Evolutionary conservation across 2,888 invertebrate species (phyloP), one percentile per base, ranked within the genome.

Genomic region (Sesia bembeciformis): DNA sequence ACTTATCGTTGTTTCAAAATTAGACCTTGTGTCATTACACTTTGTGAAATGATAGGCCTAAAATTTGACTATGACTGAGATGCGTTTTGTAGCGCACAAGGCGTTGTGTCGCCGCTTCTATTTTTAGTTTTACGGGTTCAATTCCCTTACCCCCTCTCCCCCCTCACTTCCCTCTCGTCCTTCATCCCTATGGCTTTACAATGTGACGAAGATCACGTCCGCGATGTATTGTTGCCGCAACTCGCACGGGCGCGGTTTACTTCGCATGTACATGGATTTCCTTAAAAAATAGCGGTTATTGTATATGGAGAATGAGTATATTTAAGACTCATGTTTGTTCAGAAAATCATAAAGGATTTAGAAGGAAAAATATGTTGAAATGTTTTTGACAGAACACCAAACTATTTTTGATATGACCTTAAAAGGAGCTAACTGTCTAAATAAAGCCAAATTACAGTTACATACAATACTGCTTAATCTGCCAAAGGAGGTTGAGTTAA

Each of bases 61-160:
- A 46, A 46, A 46, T 46, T 46, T 46, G 46, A 23, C 46, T n/a
- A 7, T 8, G 46, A 46, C n/a, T 8, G 46, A 46, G 46, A 46
- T 46, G 46, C 46, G 46, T 46, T 46, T 46, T 5, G 46, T 46
- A 46, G 46, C 46, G 7, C 8, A 50, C 39, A 50, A 58, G 55
- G 70, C 77, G 74, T 70, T 69, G 72, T 78, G 78, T 78, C 70
- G 75, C 70, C 70, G 71, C 67, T 67, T 78, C 78, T 87, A 87
- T 86, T 85, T 87, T 81, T 83, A 83, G 78, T 77, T 87, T 85
- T 84, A 87, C 80, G 82, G 73, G 84, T 80, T 83, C 80, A 78
- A 72, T 82, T 76, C 81, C 80, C 81, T 73, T 65, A 60, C 63
- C 70, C 71, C 67, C 68, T 5, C 7, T 3, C 58, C 62, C 61